Conservation (phyloP, 1,140 invertebrate species). For the Diprion similis region DNA sequence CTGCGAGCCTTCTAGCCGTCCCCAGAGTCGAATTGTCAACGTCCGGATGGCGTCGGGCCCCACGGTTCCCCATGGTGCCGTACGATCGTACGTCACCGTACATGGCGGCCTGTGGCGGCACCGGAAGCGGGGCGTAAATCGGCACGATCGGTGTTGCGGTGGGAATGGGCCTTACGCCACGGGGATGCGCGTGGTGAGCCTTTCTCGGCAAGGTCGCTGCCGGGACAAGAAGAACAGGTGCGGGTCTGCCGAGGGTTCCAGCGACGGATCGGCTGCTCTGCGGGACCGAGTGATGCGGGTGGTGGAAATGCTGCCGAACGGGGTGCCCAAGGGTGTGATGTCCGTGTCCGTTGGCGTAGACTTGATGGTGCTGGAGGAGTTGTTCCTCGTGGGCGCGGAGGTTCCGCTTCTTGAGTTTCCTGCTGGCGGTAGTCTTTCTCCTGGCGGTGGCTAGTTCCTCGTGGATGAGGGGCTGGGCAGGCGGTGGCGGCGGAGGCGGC, state of each 20-base stretch:
- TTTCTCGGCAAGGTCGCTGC: conserved; percentile 65
- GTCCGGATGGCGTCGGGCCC: conserved; percentile 64
- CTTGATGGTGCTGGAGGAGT: conserved; percentile 43
- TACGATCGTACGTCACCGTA: conserved; percentile 53
- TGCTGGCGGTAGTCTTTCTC: conserved; percentile 52
- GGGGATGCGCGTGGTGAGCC: conserved; percentile 55
- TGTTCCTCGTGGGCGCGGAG: conserved; percentile 49
- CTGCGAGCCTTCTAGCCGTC: conserved; percentile 50
- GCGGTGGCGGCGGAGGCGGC: conserved; percentile 70
- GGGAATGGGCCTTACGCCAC: conserved; percentile 54
- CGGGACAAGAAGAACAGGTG: conserved; percentile 63
- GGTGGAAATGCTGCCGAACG: conserved; percentile 59
- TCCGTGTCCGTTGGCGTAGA: conserved; percentile 53
- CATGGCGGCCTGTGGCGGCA: conserved; percentile 63
- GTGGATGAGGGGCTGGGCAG: conserved; percentile 55
- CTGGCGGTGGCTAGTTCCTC: conserved; percentile 37
- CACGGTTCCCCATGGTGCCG: conserved; percentile 65
- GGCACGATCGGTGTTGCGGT: conserved; percentile 56
- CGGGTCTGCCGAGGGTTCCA: conserved; percentile 59
- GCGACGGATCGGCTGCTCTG: conserved; percentile 60
- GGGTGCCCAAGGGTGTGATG: conserved; percentile 61
- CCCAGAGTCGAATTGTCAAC: conserved; percentile 50
- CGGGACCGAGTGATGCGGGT: conserved; percentile 56
- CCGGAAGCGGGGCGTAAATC: conserved; percentile 59
- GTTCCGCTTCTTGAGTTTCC: conserved; percentile 60